Evolutionary conservation across 1,140 invertebrate species (phyloP).

Genomic region (Drosophila elegans): DNA sequence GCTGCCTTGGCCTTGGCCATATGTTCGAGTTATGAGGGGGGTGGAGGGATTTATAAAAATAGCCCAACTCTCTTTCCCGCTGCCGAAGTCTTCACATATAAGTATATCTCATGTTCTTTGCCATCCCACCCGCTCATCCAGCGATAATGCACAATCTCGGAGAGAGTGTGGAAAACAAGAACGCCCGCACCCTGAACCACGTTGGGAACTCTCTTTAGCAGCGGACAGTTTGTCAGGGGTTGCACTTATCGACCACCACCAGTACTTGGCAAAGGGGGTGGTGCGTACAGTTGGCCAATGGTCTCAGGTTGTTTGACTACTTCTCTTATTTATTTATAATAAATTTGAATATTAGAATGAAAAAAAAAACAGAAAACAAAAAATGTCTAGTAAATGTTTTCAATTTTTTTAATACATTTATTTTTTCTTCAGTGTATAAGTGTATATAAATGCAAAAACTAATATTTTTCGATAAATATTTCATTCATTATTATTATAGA

Average conservation of each 20-base stretch:
- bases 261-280: slow-evolving; percentile 10
- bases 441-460: too few species aligned
- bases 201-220: slow-evolving; percentile 25
- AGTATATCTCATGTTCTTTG: neutral
- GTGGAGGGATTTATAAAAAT: slow-evolving; percentile 50
- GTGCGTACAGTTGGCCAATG: slow-evolving; percentile 23
- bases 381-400: too few species aligned
- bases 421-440: too few species aligned
- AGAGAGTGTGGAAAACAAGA: slow-evolving; percentile 5
- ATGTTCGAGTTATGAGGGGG: slow-evolving; percentile 22
- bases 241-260: slow-evolving; percentile 54
- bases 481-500: too few species aligned
- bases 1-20: slow-evolving; percentile 36
- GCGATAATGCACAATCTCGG: slow-evolving; percentile 48
- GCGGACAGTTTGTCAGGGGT: slow-evolving; percentile 47
- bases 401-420: too few species aligned
- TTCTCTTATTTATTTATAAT: neutral
- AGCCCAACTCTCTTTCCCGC: slow-evolving; percentile 21
- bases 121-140: slow-evolving; percentile 1
- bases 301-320: too few species aligned
- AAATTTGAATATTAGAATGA: neutral
- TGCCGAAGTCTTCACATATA: neutral
- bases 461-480: too few species aligned
- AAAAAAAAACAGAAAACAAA: too few species aligned
- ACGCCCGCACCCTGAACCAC: slow-evolving; percentile 18